A percentile compares a stretch with the other conserved stretches of the same genome.
Conservation (phyloP, 1,140 invertebrate genomes). For the Eumeta japonica region DNA sequence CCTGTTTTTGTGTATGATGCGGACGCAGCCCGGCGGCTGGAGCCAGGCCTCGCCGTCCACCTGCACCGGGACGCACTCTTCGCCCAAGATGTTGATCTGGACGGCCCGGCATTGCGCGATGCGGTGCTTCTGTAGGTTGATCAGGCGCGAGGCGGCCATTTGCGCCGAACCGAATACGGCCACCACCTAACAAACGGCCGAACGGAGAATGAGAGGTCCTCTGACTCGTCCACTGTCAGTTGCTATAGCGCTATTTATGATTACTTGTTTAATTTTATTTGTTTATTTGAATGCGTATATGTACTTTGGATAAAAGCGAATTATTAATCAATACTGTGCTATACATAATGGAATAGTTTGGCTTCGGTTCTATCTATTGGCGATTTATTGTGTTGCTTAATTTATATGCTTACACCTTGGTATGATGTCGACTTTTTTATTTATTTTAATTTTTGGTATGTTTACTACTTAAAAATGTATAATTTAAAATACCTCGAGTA, state of each 20-base stretch:
- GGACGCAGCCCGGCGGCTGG: slow-evolving; percentile 93
- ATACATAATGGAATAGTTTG: too few species aligned
- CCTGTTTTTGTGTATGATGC: slow-evolving; percentile 94
- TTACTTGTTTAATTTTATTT: background rate
- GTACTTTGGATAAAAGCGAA: background rate
- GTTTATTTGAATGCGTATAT: slow-evolving; percentile 1
- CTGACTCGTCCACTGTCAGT: too few species aligned
- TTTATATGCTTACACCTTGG: too few species aligned
- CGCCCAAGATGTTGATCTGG: slow-evolving; percentile 91
- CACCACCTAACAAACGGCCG: slow-evolving; percentile 95
- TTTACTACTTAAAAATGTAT: background rate
- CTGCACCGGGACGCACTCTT: slow-evolving; percentile 86
- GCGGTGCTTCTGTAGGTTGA: slow-evolving; percentile 93
- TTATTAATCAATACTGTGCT: background rate
- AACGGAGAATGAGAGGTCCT: too few species aligned
- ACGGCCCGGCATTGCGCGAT: slow-evolving; percentile 95
- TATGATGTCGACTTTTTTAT: too few species aligned
- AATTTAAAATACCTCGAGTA: slow-evolving; percentile 74
- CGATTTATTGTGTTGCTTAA: too few species aligned
- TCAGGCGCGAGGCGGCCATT: slow-evolving; percentile 92
- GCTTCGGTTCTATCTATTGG: too few species aligned
- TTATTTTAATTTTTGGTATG: too few species aligned
- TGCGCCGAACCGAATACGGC: slow-evolving; percentile 96
- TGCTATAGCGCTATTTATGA: background rate
- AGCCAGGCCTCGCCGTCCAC: slow-evolving; percentile 98